Evolutionary conservation across 2,797 vertebrate species (phyloP).

Genomic region (Coranthus polyacanthus): DNA sequence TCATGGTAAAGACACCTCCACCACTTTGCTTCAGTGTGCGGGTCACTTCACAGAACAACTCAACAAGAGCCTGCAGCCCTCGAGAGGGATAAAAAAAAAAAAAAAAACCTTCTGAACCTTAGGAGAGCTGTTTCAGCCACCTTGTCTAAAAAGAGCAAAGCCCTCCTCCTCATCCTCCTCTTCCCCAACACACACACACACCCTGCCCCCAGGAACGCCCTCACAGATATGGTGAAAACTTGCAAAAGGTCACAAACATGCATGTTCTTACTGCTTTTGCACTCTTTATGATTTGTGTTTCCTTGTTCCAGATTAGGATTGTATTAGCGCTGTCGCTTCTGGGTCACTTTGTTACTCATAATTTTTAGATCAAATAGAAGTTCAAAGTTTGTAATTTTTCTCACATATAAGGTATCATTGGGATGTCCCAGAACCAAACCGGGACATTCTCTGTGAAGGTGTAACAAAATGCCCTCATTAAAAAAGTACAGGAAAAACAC

Average conservation of each 20-base stretch:
- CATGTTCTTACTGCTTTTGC: slow-evolving; percentile 31
- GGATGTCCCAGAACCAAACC: too few species aligned
- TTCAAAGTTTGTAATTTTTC: too few species aligned
- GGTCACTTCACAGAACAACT: slow-evolving; percentile 85
- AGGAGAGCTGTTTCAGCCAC: slow-evolving; percentile 62
- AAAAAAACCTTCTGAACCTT: slow-evolving; percentile 65
- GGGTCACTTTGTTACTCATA: too few species aligned
- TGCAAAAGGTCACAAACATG: slow-evolving; percentile 60
- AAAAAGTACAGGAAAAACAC: too few species aligned
- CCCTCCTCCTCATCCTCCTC: not conserved
- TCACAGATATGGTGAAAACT: slow-evolving; percentile 43
- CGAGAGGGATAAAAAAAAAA: slow-evolving; percentile 70
- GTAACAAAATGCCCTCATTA: too few species aligned
- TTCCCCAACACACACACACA: slow-evolving; percentile 13
- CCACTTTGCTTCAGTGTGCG: slow-evolving; percentile 83
- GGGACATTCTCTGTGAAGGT: too few species aligned
- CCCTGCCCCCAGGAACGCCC: slow-evolving; percentile 35
- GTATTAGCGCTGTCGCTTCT: not conserved
- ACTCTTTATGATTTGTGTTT: slow-evolving; percentile 10
- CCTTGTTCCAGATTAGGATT: not conserved
- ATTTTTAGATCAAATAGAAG: too few species aligned
- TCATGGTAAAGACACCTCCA: slow-evolving; percentile 79
- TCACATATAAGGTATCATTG: too few species aligned
- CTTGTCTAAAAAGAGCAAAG: slow-evolving; percentile 63
- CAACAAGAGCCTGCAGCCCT: slow-evolving; percentile 70